Evolutionary conservation across 2,797 vertebrate species (phyloP).

Genomic region (Coreius guichenoti): DNA sequence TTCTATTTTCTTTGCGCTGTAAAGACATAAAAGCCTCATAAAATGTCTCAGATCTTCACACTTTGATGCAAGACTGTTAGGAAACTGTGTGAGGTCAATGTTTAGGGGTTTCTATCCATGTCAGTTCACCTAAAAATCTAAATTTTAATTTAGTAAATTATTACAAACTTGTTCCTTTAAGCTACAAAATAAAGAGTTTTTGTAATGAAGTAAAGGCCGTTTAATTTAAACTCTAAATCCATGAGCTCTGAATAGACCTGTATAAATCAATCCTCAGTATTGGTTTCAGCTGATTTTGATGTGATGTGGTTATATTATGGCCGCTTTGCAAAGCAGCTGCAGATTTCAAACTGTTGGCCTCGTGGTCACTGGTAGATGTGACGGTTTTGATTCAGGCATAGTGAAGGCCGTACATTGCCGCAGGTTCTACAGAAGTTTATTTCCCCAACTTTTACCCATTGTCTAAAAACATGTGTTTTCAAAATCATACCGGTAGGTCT

Average conservation of each 20-base stretch:
- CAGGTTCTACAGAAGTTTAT: not conserved
- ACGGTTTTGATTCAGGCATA: not conserved
- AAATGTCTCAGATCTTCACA: conserved; percentile 43
- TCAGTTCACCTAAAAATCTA: not conserved
- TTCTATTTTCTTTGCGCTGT: conserved; percentile 22
- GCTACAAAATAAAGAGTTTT: too few species aligned
- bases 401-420: not conserved
- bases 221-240: not conserved
- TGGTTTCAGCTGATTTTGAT: not conserved
- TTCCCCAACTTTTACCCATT: not conserved
- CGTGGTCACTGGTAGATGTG: too few species aligned
- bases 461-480: not conserved
- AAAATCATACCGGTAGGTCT: not conserved
- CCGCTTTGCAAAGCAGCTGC: not conserved
- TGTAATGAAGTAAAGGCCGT: not conserved
- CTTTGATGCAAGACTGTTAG: conserved; percentile 7
- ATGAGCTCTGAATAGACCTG: not conserved
- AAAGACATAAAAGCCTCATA: conserved; percentile 29
- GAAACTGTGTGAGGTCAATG: conserved; percentile 24
- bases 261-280: not conserved
- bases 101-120: not conserved
- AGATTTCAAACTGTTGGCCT: not conserved
- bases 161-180: not conserved
- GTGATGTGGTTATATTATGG: not conserved
- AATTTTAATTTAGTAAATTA: not conserved